These are phyloP conservation scores for Penaeus vannamei DNA, from an alignment of 1,140 invertebrate species.

Conservation along the genomic window DNA sequence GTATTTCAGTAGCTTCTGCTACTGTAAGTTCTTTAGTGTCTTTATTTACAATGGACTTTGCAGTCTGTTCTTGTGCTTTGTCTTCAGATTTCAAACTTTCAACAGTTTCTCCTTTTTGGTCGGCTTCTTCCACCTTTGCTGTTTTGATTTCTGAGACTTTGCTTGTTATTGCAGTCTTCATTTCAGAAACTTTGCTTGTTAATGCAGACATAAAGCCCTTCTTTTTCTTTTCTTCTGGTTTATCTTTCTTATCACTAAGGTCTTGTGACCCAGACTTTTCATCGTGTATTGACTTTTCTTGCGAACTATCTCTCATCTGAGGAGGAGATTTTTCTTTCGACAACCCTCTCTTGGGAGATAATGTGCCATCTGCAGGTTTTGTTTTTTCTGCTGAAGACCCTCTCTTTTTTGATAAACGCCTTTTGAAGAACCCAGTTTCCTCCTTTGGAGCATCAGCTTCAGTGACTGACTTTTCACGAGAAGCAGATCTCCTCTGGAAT, in stretches of 20 bases:
- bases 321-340: constrained; percentile 10
- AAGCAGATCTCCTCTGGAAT: background rate
- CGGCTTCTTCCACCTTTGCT: constrained; percentile 34
- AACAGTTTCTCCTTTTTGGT: background rate
- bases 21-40: background rate
- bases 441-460: no score
- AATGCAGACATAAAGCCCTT: constrained; percentile 39
- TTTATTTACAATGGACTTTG: background rate
- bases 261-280: background rate
- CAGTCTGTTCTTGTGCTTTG: background rate
- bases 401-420: no score
- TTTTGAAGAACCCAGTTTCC: no score
- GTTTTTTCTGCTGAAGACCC: constrained; percentile 1
- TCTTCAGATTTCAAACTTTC: constrained; percentile 13
- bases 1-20: background rate
- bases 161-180: constrained; percentile 33
- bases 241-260: background rate
- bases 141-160: constrained; percentile 26
- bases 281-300: background rate
- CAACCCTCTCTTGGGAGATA: background rate
- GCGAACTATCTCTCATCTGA: background rate
- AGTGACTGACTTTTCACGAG: background rate
- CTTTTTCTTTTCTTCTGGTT: constrained; percentile 18
- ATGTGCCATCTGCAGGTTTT: background rate
- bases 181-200: constrained; percentile 51